Evolutionary conservation across 2,113 vertebrate genomes (phyloP), one percentile per base, ranked within the genome.

Genomic region (Neoarius graeffei): DNA sequence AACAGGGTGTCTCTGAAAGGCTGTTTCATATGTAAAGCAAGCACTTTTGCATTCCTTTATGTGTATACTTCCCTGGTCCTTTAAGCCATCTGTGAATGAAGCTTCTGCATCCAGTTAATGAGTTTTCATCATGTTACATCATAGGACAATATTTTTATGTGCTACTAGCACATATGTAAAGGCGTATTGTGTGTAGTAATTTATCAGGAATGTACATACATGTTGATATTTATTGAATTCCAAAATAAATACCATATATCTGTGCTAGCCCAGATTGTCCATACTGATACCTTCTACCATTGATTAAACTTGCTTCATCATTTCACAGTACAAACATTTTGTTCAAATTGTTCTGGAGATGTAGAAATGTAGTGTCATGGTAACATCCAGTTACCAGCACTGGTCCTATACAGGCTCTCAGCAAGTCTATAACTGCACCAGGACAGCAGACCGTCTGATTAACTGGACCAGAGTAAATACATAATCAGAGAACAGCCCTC

Each of bases 281-380:
- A 84, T 84, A 71, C 30, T 52, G 25, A 71, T 84, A 42, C 13
- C 60, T 50, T 64, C 30, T 83, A 82, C 30, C 15, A 82, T 25
- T 64, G 15, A 48, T 9, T 42, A 62, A 62, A 81, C 9, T 7
- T 27, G 77, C 54, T 30, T 30, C 8, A 15, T 80, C n/a, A 57
- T 30, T 81, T 59, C 27, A 59, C 56, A 81, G 15, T 20, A 81
- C 50, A 59, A n/a, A 50, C 20, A 19, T 59, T 76, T 59, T 57
- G 30, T 74, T 10, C 3, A 10, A 71, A 57, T 14, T 54, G 17
- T 20, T 54, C 81, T 10, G 54, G 56, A 1, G 5, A 19, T 59
- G 19, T 20, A 62, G 57, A 35, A 35, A 81, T 60, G 30, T 73
- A 25, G 52, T 74, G 56, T 85, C 20, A n/a, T 23, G 5, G 54